Base-by-base conservation (phyloP, 2,113 vertebrate species). In the Zosterops lateralis region DNA sequence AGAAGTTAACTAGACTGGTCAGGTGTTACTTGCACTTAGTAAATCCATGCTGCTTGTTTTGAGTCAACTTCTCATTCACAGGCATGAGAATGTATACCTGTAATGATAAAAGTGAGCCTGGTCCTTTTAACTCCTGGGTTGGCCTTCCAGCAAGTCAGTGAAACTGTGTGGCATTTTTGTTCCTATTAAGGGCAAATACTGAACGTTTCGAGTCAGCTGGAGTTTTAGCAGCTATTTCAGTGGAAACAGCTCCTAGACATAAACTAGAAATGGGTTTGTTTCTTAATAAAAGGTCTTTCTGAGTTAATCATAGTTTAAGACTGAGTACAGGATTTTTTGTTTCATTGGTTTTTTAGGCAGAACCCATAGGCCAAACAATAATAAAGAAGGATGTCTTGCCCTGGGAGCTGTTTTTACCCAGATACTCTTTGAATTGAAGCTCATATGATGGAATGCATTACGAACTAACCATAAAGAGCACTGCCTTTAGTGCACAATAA, bases 331-430 rank as follows among this genome's bases (percentile, higher is more conserved):
- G 19, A 17, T 62, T 60, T 57, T 45, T 74, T 48, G 4, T 44
- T 75, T 34, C 12, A 2, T 47, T 60, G 16, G 2, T 34, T 54
- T 77, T 90, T 68, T 14, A 38, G 74, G 67, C 15, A 57, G 36
- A 70, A 66, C 12, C 31, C 25, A 25, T 60, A 84, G 72, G 58
- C 78, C 36, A 96, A 93, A 60, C 26, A 86, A 51, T 82, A 88
- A 77, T 87, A 74, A 80, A 84, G 74, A 94, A 75, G 21, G 31
- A 83, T 68, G 7, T 58, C 40, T 93, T 89, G 38, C 83, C 61
- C 70, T 75, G 53, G 71, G 84, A 96, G 50, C 22, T 67, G 29
- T 22, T 91, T 90, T 93, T n/a, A 90, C 25, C 28, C 19, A 90
- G 24, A 34, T 64, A 17, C 45, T 72, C 40, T 83, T 81, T 78